Conservation (phyloP, 2,797 vertebrate genomes). For the Helostoma temminkii region DNA sequence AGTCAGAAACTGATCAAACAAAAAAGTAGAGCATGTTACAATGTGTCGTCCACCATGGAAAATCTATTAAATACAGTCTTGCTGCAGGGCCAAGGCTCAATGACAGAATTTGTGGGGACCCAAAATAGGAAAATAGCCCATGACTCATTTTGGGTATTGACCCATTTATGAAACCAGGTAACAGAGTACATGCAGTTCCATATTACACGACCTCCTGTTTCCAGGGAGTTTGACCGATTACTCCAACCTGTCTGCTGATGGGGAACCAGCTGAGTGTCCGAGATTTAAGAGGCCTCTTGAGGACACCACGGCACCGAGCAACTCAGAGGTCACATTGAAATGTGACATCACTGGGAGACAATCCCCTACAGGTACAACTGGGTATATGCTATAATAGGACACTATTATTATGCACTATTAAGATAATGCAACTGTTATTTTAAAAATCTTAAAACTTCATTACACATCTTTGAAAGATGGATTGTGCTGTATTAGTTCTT, state of each 20-base stretch:
- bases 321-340: slow-evolving; percentile 84
- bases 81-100: slow-evolving; percentile 5
- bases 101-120: slow-evolving; percentile 8
- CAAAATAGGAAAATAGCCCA: slow-evolving; percentile 25
- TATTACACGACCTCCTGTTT: slow-evolving; percentile 5
- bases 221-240: slow-evolving; percentile 87
- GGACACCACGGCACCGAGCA: slow-evolving; percentile 74
- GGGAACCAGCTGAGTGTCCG: slow-evolving; percentile 86
- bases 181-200: background rate
- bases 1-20: background rate
- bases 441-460: too few relatives aligned
- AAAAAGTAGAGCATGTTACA: slow-evolving; percentile 3
- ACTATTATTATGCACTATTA: too few relatives aligned
- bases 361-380: slow-evolving; percentile 84
- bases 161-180: slow-evolving; percentile 29
- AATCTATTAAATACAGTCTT: background rate
- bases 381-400: background rate
- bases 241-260: slow-evolving; percentile 89
- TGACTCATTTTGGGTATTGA: slow-evolving; percentile 18
- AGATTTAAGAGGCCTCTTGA: slow-evolving; percentile 86
- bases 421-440: too few relatives aligned
- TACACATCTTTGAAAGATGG: slow-evolving; percentile 21
- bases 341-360: slow-evolving; percentile 88
- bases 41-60: slow-evolving; percentile 9
- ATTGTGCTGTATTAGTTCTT: slow-evolving; percentile 23